Conservation (phyloP, 2,888 invertebrate genomes). For the Phyllotreta striolata region DNA sequence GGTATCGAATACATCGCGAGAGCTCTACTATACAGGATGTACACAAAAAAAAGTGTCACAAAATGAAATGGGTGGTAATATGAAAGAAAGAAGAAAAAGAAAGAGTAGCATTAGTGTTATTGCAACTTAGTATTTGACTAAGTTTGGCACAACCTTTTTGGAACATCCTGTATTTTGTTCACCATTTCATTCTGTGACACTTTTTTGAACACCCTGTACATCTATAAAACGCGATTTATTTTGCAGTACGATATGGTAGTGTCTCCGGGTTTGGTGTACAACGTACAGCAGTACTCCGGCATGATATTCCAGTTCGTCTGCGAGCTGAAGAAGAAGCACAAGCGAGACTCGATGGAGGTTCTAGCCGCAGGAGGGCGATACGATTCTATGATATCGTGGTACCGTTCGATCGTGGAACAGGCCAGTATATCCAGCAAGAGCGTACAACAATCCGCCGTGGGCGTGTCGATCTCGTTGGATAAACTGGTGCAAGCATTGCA, state of each 20-base stretch:
- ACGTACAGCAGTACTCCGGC: slow-evolving; percentile 71
- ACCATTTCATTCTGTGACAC: too few species aligned
- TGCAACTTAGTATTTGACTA: too few species aligned
- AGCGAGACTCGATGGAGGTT: slow-evolving; percentile 69
- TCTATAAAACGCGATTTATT: too few species aligned
- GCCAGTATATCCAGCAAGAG: slow-evolving; percentile 50
- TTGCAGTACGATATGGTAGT: slow-evolving; percentile 69
- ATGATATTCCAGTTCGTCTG: slow-evolving; percentile 74
- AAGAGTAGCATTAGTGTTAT: too few species aligned
- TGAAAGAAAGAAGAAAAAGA: too few species aligned
- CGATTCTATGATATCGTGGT: slow-evolving; percentile 79
- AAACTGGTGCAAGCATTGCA: slow-evolving; percentile 72
- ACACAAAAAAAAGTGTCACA: too few species aligned
- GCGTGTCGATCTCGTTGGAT: slow-evolving; percentile 86
- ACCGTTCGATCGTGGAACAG: slow-evolving; percentile 64
- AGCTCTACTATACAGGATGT: too few species aligned
- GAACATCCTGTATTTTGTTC: too few species aligned
- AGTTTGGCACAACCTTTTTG: too few species aligned
- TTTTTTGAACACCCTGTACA: too few species aligned
- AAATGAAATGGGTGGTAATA: too few species aligned
- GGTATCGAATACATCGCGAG: too few species aligned
- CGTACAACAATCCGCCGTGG: slow-evolving; percentile 68
- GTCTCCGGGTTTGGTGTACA: slow-evolving; percentile 68
- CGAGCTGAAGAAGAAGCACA: slow-evolving; percentile 65
- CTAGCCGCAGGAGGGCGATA: slow-evolving; percentile 92